phyloP scores from a whole-genome alignment of 2,888 invertebrate species.

The Deilephila porcellus region DNA sequence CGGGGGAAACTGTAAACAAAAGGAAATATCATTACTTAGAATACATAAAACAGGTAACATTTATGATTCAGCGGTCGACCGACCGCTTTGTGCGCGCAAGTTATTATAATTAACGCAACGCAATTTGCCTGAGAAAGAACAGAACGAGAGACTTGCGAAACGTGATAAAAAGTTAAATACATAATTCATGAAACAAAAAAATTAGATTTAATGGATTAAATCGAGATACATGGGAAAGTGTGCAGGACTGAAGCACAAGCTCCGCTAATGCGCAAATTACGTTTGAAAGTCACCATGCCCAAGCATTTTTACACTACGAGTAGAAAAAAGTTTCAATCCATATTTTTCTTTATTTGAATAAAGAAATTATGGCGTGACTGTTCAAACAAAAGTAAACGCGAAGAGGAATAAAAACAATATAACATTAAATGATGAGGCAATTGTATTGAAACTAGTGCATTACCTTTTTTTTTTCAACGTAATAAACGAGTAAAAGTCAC shows the following conservation, averaged over 20 bases:
- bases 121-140: background rate
- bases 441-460: background rate
- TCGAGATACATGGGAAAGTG: background rate
- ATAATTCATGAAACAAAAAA: background rate
- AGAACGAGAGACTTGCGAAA: background rate
- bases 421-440: background rate
- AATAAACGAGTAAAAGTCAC: background rate
- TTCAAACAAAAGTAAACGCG: background rate
- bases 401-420: background rate
- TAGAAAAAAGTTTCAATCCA: background rate
- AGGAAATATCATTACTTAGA: slow-evolving; percentile 15
- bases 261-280: background rate
- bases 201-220: background rate
- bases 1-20: slow-evolving; percentile 24
- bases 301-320: background rate
- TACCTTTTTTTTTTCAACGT: background rate
- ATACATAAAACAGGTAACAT: background rate
- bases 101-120: background rate
- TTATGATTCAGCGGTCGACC: background rate
- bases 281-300: background rate
- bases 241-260: background rate
- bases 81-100: background rate
- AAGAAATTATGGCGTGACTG: background rate
- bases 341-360: background rate
- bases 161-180: background rate